Conservation (phyloP, 2,113 vertebrate genomes). For the Rattus norvegicus region GRCr8 NC_086029.1:46798501-46799000, state of each 20-base stretch:
- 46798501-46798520: background rate
- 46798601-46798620: background rate
- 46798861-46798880: background rate
- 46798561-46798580: background rate
- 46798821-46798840: background rate
- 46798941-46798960: background rate
- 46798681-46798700: background rate
- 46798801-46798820: rapidly evolving
- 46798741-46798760: background rate
- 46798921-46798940: background rate
- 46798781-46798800: rapidly evolving
- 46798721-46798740: background rate
- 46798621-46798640: background rate
- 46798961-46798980: background rate
- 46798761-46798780: background rate
- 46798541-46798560: rapidly evolving
- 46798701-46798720: background rate
- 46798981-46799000: rapidly evolving
- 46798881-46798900: rapidly evolving
- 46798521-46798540: background rate
- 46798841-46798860: background rate
- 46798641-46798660: background rate
- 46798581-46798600: background rate
- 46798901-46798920: rapidly evolving
- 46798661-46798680: background rate